Evolutionary conservation across 2,113 vertebrate species (phyloP), one percentile per base, ranked within the genome.

Genomic region (Scytalopus superciliaris): DNA sequence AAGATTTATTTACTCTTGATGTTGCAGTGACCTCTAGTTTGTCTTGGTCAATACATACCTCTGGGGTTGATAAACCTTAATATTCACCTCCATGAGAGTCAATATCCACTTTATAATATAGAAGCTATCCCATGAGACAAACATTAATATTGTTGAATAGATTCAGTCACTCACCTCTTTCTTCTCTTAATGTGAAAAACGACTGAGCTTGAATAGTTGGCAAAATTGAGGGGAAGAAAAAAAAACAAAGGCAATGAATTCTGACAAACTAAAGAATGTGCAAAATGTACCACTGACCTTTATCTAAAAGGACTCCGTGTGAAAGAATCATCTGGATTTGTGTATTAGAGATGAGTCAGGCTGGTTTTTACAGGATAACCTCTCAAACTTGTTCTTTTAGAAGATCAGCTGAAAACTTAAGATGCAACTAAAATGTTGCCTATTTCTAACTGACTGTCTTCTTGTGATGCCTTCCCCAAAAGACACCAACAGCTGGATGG

Each of bases 1-100:
- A 96, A 93, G 94, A 97, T 97, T 95, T 97, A 96, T 96, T 96
- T 91, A 96, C 87, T 95, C 87, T 96, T 95, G 90, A 95, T 93
- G 91, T 95, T 66, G 73, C 80, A 83, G 74, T 97, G 94, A 96
- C 94, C 94, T 96, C 95, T 81, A 80, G 85, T 88, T 95, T 96
- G 63, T 92, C 93, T 97, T 91, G 92, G 95, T 95, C 95, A 93
- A 94, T 94, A 96, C 64, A 59, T 45, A 79, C 91, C 93, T 94
- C 81, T 49, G 63, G 84, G 87, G 94, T 96, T 94, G 91, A 96
- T 97, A 95, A 97, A 96, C 95, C 72, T 96, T 95, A 94, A 90
- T 86, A 91, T 93, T 96, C 93, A 97, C 95, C 94, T 95, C 85
- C 72, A 80, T 70, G 56, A 94, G 82, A 97, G 94, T 96, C 92